These are phyloP conservation scores for Laodelphax striatellus DNA, from an alignment of 1,140 invertebrate genomes.

Conservation along the genomic window DNA sequence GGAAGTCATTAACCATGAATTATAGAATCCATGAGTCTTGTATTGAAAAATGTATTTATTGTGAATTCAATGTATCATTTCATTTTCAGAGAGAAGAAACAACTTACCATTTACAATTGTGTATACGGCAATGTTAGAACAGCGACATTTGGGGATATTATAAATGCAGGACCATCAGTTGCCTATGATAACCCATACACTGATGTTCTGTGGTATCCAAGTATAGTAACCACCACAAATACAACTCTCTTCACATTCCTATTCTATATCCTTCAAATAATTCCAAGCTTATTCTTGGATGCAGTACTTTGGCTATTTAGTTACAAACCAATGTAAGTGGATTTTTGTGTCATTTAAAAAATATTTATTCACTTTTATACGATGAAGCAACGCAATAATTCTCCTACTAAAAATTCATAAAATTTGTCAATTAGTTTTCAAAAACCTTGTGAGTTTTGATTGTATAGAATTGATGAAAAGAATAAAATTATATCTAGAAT, in stretches of 20 bases:
- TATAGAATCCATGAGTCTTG: too few species aligned
- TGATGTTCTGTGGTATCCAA: slow-evolving; percentile 50
- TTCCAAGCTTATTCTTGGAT: slow-evolving; percentile 53
- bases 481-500: too few species aligned
- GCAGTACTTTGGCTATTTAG: slow-evolving; percentile 42
- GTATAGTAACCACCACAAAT: slow-evolving; percentile 38
- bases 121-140: slow-evolving; percentile 76
- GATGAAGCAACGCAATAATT: too few species aligned
- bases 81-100: slow-evolving; percentile 37
- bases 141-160: slow-evolving; percentile 71
- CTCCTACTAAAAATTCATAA: too few species aligned
- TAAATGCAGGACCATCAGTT: slow-evolving; percentile 54
- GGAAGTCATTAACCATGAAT: too few species aligned
- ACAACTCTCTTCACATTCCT: slow-evolving; percentile 27
- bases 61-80: slow-evolving; percentile 19
- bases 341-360: too few species aligned
- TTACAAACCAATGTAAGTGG: slow-evolving; percentile 43
- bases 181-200: slow-evolving; percentile 60
- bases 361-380: too few species aligned
- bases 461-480: too few species aligned
- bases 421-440: too few species aligned
- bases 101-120: slow-evolving; percentile 69
- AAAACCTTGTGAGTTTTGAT: too few species aligned
- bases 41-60: too few species aligned
- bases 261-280: slow-evolving; percentile 32